Evolutionary conservation across 1,140 invertebrate species (phyloP).

Genomic region (Achroia grisella): DNA sequence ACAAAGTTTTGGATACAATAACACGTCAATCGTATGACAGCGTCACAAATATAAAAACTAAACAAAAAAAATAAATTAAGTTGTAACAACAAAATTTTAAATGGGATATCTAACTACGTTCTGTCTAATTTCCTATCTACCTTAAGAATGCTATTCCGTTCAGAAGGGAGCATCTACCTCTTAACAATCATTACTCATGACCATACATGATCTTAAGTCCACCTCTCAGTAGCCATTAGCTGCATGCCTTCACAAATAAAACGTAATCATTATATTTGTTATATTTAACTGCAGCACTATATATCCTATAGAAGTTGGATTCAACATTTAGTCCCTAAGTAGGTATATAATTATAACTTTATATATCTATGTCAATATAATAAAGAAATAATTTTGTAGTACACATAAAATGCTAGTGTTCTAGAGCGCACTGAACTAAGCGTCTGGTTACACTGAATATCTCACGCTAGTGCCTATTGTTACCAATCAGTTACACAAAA

Average conservation of each 20-base stretch:
- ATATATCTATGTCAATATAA: conserved; percentile 7
- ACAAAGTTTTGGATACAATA: neutral
- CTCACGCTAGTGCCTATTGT: conserved; percentile 2
- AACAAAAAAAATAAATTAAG: conserved; percentile 36
- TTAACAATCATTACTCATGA: conserved; percentile 24
- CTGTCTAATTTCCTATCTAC: conserved; percentile 59
- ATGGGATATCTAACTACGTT: conserved; percentile 43
- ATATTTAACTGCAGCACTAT: conserved; percentile 4
- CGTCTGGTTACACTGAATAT: neutral
- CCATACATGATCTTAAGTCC: conserved; percentile 1
- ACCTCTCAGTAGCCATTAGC: neutral
- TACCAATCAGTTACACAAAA: conserved; percentile 16
- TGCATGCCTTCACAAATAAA: too few species aligned
- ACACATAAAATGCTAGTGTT: conserved; percentile 3
- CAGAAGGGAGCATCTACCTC: conserved; percentile 27
- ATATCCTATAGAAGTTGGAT: neutral
- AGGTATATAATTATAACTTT: conserved; percentile 10
- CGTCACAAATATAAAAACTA: conserved; percentile 26
- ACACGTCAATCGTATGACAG: neutral
- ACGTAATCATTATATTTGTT: neutral
- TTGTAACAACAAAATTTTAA: conserved; percentile 40
- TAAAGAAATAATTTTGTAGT: neutral
- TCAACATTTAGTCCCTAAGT: conserved; percentile 9
- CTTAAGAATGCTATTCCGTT: conserved; percentile 44
- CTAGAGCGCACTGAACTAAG: neutral